A percentile compares a stretch with the other conserved stretches of the same genome.
phyloP scores from a whole-genome alignment of 1,140 invertebrate species.

The Hycleus phaleratus region DNA sequence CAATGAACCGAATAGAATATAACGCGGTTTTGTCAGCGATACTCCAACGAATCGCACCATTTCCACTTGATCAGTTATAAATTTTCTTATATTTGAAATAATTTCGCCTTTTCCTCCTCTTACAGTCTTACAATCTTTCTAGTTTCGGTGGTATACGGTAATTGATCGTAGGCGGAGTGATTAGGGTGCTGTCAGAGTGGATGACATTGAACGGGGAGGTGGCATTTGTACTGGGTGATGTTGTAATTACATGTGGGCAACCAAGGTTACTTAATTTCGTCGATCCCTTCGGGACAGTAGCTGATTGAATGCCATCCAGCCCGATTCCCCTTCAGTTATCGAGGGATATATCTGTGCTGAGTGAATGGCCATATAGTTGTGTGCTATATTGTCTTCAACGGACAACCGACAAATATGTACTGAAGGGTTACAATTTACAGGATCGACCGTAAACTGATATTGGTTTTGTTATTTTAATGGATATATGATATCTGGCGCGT shows the following conservation, averaged over 20 bases:
- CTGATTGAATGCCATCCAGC: slow-evolving; percentile 22
- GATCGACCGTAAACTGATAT: slow-evolving; percentile 10
- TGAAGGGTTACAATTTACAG: slow-evolving; percentile 8
- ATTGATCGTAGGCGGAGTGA: slow-evolving; percentile 11
- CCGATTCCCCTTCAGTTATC: slow-evolving; percentile 6
- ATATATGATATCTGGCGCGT: slow-evolving; percentile 14
- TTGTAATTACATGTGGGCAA: slow-evolving; percentile 26
- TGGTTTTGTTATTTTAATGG: slow-evolving; percentile 16
- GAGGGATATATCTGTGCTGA: background rate
- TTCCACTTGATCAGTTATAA: no score
- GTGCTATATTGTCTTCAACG: no score
- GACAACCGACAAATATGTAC: background rate
- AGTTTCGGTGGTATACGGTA: slow-evolving; percentile 8
- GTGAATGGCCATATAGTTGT: no score
- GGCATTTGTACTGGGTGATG: slow-evolving; percentile 24
- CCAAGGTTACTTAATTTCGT: slow-evolving; percentile 26
- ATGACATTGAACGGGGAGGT: slow-evolving; percentile 16
- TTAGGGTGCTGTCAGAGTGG: slow-evolving; percentile 19
- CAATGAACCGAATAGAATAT: slow-evolving; percentile 27
- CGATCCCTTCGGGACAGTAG: slow-evolving; percentile 18
- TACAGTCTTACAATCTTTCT: background rate
- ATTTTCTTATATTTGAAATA: background rate
- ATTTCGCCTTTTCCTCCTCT: background rate
- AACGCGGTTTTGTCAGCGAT: slow-evolving; percentile 23
- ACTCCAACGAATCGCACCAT: slow-evolving; percentile 14